These are phyloP conservation scores for Bombus pascuorum DNA, from an alignment of 1,140 invertebrate species.

Conservation along the genomic window DNA sequence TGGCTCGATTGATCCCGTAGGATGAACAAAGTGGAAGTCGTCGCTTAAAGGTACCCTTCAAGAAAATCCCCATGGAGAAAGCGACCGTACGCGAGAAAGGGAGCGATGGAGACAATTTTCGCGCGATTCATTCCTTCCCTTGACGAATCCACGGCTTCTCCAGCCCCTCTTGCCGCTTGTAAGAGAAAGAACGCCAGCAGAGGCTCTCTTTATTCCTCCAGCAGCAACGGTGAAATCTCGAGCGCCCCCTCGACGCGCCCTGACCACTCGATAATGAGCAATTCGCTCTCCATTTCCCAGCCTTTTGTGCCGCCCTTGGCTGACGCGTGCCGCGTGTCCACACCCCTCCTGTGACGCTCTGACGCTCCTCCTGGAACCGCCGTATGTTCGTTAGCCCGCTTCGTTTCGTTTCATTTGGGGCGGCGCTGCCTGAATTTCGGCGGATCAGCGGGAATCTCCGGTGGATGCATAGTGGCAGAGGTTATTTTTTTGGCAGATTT, in stretches of 20 bases:
- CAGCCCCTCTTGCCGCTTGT: background rate
- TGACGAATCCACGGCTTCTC: slow-evolving; percentile 29
- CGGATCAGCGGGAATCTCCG: slow-evolving; percentile 37
- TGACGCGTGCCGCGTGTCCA: slow-evolving; percentile 64
- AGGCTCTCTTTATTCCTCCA: slow-evolving; percentile 29
- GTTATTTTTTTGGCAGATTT: background rate
- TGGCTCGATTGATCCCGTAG: slow-evolving; percentile 51
- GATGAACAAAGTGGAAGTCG: slow-evolving; percentile 26
- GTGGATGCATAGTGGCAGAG: background rate
- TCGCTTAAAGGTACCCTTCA: slow-evolving; percentile 3
- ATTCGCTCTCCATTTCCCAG: slow-evolving; percentile 77
- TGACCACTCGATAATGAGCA: slow-evolving; percentile 76
- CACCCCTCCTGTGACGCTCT: slow-evolving; percentile 21
- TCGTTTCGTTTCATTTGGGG: slow-evolving; percentile 35
- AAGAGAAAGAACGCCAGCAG: background rate
- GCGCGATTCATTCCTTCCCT: slow-evolving; percentile 58
- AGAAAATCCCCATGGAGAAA: slow-evolving; percentile 30
- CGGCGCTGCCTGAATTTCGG: slow-evolving; percentile 29
- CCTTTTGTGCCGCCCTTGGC: slow-evolving; percentile 72
- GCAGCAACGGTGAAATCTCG: slow-evolving; percentile 59
- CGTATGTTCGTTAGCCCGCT: slow-evolving; percentile 64
- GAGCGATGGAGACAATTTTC: slow-evolving; percentile 61
- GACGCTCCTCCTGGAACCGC: slow-evolving; percentile 37
- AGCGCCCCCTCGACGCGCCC: slow-evolving; percentile 49
- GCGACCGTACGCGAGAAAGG: slow-evolving; percentile 19